Base-by-base conservation (phyloP, 2,888 invertebrate genomes). In the Rhorus exstirpatorius region DNA sequence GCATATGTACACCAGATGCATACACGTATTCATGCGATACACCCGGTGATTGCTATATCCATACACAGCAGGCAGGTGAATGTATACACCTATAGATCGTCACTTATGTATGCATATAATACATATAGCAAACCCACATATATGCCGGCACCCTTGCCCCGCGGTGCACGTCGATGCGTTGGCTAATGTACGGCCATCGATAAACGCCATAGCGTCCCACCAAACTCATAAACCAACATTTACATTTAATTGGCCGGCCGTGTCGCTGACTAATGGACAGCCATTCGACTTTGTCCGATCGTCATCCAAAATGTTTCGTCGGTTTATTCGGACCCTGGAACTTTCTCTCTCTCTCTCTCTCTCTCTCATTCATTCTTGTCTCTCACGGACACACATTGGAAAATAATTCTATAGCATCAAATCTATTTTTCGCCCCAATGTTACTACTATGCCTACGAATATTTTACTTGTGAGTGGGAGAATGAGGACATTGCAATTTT, bases 191-290 rank as follows among this genome's bases (percentile, higher is more conserved):
- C 75, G 85, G 81, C 81, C 91, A 91, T 92, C 92, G 91, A 90
- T 92, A 92, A 92, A 91, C 88, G 91, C 91, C 91, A 87, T 84
- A 78, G 86, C 79, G 82, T 89, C 85, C 88, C 84, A 86, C 88
- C 89, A 86, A 89, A 89, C 89, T 88, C 90, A 91, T 91, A 91
- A 91, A 91, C 91, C 89, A 91, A 90, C 91, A 91, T 91, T 92
- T 90, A 88, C 91, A 91, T 91, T 91, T 92, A 92, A 91, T 92
- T 90, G 91, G 90, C 89, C 87, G 88, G 85, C 70, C 87, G 87
- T 87, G 88, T 86, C 86, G 83, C 88, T 89, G 88, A 87, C 86
- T 87, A 88, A 87, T 89, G 86, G 86, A 83, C 83, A 81, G 76
- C 68, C 85, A 86, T 86, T 85, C 89, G 87, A 89, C 78, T 82